Evolutionary conservation across 1,140 invertebrate genomes (phyloP).

Genomic region (Coelopa frigida): DNA sequence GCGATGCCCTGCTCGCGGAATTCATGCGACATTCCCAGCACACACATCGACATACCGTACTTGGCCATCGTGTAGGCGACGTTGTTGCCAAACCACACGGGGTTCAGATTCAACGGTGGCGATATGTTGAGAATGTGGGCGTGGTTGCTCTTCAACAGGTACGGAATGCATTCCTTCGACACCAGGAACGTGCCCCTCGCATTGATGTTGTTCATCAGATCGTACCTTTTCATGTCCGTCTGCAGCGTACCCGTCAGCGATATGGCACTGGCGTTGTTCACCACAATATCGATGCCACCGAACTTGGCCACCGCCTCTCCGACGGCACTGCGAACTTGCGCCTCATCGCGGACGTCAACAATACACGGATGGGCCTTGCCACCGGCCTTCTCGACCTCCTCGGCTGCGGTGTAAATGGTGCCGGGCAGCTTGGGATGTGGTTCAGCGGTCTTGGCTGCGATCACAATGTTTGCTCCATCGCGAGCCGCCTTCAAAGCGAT

Average conservation of each 20-base stretch:
- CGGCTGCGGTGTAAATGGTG: slow-evolving; percentile 93
- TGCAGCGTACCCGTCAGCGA: slow-evolving; percentile 75
- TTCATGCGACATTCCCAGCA: slow-evolving; percentile 92
- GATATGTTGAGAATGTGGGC: slow-evolving; percentile 95
- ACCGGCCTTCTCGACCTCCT: slow-evolving; percentile 78
- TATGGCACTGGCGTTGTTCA: slow-evolving; percentile 98
- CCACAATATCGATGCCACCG: slow-evolving; percentile 90
- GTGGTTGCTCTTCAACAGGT: slow-evolving; percentile 81
- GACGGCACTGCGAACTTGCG: slow-evolving; percentile 75
- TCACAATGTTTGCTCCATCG: slow-evolving; percentile 92
- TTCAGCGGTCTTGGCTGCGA: slow-evolving; percentile 94
- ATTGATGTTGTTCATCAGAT: slow-evolving; percentile 90
- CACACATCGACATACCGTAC: slow-evolving; percentile 99
- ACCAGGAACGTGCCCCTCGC: slow-evolving; percentile 86
- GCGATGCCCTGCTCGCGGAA: slow-evolving; percentile 76
- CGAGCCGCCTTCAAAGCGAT: slow-evolving; percentile 89
- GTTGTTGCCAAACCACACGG: slow-evolving; percentile 88
- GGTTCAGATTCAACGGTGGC: slow-evolving; percentile 85
- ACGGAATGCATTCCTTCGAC: slow-evolving; percentile 88
- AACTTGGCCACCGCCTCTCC: slow-evolving; percentile 76
- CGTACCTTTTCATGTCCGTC: slow-evolving; percentile 94
- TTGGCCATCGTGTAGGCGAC: slow-evolving; percentile 98
- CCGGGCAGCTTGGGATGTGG: slow-evolving; percentile 96
- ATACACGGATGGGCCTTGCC: slow-evolving; percentile 87
- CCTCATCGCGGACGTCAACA: slow-evolving; percentile 89